A percentile compares a stretch with the other conserved stretches of the same genome.
Conservation (phyloP, 2,113 vertebrate species). For the Alethe diademata region DNA sequence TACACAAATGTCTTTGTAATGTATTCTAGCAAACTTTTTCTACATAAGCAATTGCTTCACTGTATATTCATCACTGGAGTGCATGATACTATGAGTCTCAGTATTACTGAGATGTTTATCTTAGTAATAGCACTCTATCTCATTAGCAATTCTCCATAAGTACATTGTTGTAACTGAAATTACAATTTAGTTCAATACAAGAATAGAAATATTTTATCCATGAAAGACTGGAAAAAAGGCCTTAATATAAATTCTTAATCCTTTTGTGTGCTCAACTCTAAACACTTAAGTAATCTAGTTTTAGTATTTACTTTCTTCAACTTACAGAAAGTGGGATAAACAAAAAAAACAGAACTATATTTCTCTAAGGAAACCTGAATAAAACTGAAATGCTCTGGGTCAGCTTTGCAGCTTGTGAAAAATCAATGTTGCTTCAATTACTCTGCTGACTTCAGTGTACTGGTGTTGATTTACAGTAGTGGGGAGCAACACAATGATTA, state of each 20-base stretch:
- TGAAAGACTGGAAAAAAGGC: background rate
- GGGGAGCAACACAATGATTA: background rate
- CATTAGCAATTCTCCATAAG: background rate
- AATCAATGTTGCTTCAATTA: conserved; percentile 49
- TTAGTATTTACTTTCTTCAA: background rate
- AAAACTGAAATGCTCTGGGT: background rate
- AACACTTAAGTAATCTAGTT: background rate
- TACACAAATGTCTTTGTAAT: background rate
- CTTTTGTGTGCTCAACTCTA: background rate
- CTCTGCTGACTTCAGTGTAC: background rate
- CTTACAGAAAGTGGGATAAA: background rate
- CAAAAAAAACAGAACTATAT: background rate
- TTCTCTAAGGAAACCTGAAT: background rate
- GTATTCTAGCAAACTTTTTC: background rate
- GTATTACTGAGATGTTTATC: background rate
- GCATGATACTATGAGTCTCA: background rate
- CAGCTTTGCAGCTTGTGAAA: conserved; percentile 25
- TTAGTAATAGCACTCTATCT: background rate
- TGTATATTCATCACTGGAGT: background rate
- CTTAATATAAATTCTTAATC: background rate
- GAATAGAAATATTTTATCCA: background rate
- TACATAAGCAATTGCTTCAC: background rate
- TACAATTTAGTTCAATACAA: background rate
- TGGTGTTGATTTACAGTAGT: conserved; percentile 35
- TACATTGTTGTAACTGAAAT: background rate